Evolutionary conservation across 37 sponge, comb jelly and placozoan genomes (phyloP).

Genomic region (Aplysina aerophoba): DNA sequence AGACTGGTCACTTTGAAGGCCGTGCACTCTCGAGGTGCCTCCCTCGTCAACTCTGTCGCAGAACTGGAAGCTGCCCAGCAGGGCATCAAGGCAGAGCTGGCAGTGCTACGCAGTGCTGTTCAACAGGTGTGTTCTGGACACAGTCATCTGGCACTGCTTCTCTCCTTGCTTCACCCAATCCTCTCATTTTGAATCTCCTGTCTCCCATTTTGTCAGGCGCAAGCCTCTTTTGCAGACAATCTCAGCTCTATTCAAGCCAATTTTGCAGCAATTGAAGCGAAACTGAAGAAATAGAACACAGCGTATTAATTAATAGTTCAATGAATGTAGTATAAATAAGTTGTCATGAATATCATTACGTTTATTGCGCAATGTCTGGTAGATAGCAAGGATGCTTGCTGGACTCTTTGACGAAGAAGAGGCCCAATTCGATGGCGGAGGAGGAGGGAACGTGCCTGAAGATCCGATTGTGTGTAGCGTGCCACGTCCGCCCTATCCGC

Average conservation of each 20-base stretch:
- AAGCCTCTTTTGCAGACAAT: conserved; percentile 19
- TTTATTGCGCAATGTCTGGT: too few species aligned
- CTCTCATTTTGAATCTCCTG: not conserved
- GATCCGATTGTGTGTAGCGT: not conserved
- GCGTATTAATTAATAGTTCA: not conserved
- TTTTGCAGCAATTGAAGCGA: conserved; percentile 15
- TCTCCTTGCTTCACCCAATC: not conserved
- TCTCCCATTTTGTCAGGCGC: not conserved
- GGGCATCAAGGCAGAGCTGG: conserved; percentile 4
- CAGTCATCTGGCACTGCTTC: too few species aligned
- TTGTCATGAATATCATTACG: too few species aligned
- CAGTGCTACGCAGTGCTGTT: not conserved
- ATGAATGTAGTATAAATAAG: too few species aligned
- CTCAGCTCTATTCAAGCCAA: conserved; percentile 18
- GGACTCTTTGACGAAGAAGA: conserved; percentile 68
- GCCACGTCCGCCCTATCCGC: conserved; percentile 50
- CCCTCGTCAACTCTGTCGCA: conserved; percentile 15
- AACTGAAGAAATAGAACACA: not conserved
- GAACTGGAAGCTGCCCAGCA: conserved; percentile 21
- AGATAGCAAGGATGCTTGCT: conserved; percentile 36
- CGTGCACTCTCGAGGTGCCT: conserved; percentile 7
- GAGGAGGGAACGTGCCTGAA: not conserved
- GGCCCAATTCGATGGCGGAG: not conserved
- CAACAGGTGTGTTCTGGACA: too few species aligned
- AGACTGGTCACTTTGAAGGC: conserved; percentile 5